Base-by-base conservation (phyloP, 2,797 vertebrate species). In the Argya squamiceps region DNA sequence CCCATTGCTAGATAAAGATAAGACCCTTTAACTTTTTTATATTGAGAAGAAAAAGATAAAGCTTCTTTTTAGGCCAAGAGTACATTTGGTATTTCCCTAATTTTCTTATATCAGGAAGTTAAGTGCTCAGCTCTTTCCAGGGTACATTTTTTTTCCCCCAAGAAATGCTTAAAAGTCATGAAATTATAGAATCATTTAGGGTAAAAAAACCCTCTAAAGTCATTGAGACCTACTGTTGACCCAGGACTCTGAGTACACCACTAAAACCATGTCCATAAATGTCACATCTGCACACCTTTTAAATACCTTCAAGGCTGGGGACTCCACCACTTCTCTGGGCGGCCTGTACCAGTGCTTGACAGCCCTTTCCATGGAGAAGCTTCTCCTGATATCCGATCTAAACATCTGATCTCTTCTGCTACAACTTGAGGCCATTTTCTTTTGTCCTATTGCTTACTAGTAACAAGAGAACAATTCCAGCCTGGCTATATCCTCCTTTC, bases 61-160 rank as follows among this genome's bases (percentile, higher is more conserved):
- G 4, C 15, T 69, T 88, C n/a, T 50, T 83, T n/a, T 69, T 60
- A 49, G 36, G 15, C n/a, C 39, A 67, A 55, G 37, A 75, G 8
- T 67, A 34, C 13, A 64, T 37, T 13, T 43, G 6, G 7, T 15
- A 55, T 84, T 88, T 60, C 30, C 17, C 13, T 70, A 19, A 26
- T 91, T 86, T 89, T 70, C 49, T 78, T 75, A 8, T 64, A 43
- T 59, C 34, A 77, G 63, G 43, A 52, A 77, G 2, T 83, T 36
- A 58, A 78, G 13, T 59, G 20, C 22, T 73, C 12, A 46, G 5
- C 32, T 50, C 30, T 65, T 80, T 22, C 37, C 23, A 41, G 60
- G 6, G 20, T 3, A 36, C 14, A 29, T 17, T 24, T 46, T 63
- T 63, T 63, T 13, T 0, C 5, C 13, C 11, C 6, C 2, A 49